Evolutionary conservation across 2,797 vertebrate species (phyloP), one percentile per base, ranked within the genome.

Genomic region (Scomberomorus guttatus): DNA sequence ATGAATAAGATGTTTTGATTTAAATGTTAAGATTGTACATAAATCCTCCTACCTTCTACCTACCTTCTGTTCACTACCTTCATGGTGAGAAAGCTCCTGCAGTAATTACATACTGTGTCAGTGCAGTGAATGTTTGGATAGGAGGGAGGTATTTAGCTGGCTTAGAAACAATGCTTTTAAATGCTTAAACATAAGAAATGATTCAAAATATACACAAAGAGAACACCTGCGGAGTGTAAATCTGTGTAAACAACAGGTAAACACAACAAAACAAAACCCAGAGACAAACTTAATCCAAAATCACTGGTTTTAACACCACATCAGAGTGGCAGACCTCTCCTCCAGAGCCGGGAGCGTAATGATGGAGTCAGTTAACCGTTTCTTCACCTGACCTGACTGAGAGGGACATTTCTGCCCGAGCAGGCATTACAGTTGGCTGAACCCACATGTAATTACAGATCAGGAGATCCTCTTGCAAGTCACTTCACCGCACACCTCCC

Each of bases 401-500:
- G 55, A 54, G 42, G 22, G 8, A 55, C 42, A 17, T 24, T 34
- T 64, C 42, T 54, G 54, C 52, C 15, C 18, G 12, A 14, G 64
- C 34, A 52, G 72, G 54, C 55, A 1, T 39, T 37, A 61, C 17
- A 11, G 42, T 52, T 12, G 34, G 44, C 68, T 77, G 58, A 60
- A 62, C 44, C 55, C 25, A n/a, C 48, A 1, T 42, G 56, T 86
- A 89, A 88, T 86, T 79, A 88, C 72, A 83, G 81, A 62, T 78
- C 62, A 50, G 70, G 60, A 75, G 72, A 85, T 85, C 32, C 6
- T 72, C 74, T 55, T 1, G 7, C 72, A 56, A 56, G 37, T 46
- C 44, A 7, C 39, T 42, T 63, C 57, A 39, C n/a, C 61, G 17
- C 73, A 52, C 29, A 3, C 77, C 75, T 46, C 79, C 72, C 51